These are phyloP conservation scores for Papilio protenor DNA, from an alignment of 2,888 invertebrate genomes.

Conservation along the genomic window DNA sequence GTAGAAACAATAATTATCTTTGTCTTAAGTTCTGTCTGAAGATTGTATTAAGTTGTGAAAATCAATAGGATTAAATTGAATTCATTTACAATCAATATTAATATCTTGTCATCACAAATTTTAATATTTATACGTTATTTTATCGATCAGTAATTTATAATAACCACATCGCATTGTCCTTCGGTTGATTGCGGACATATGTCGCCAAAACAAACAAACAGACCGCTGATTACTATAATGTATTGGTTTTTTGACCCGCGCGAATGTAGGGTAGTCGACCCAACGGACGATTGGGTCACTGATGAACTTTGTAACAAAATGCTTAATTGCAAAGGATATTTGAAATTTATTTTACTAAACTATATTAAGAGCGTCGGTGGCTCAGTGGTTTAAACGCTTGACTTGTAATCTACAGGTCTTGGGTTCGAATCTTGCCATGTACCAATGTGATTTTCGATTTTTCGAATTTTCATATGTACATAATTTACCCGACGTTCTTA, in stretches of 20 bases:
- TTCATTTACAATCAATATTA: constrained; percentile 1
- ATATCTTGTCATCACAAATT: not conserved
- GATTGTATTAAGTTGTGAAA: not conserved
- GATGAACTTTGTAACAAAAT: constrained; percentile 44
- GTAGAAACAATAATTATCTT: no score
- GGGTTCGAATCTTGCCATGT: no score
- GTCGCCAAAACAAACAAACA: constrained; percentile 46
- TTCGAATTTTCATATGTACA: no score
- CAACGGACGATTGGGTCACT: constrained; percentile 40
- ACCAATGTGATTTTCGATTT: no score
- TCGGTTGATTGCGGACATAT: constrained; percentile 51
- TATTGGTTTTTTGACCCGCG: constrained; percentile 49
- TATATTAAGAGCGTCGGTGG: no score
- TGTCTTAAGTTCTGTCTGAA: no score
- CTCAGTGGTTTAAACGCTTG: no score
- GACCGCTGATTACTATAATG: constrained; percentile 47
- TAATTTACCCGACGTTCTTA: no score
- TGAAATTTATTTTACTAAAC: not conserved
- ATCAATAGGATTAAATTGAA: not conserved
- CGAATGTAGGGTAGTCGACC: constrained; percentile 29
- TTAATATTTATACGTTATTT: not conserved
- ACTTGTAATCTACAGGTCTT: no score
- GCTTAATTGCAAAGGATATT: constrained; percentile 22
- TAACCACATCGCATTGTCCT: constrained; percentile 20
- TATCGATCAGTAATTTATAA: not conserved